These are phyloP conservation scores for Onychomys torridus DNA, from an alignment of 2,797 vertebrate species.

Conservation along the genomic window DNA sequence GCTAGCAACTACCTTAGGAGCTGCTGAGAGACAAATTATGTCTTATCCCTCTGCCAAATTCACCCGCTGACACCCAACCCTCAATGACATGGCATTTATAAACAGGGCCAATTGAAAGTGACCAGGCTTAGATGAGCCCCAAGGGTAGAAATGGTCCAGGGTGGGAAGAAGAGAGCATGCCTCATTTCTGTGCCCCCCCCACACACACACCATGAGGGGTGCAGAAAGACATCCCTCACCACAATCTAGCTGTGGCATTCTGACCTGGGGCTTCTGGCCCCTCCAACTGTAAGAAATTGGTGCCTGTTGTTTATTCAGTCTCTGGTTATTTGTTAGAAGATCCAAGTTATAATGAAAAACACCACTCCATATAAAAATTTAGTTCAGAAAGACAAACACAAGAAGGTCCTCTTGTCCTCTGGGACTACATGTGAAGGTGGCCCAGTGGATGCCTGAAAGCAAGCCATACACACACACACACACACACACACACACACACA, in stretches of 20 bases:
- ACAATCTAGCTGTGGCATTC: neutral
- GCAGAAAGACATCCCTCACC: neutral
- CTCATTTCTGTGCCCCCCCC: neutral
- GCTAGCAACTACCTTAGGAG: neutral
- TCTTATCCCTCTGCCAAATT: fast-evolving
- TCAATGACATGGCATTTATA: neutral
- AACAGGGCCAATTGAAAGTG: neutral
- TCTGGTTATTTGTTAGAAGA: neutral
- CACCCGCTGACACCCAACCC: neutral
- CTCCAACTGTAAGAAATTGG: neutral
- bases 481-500: neutral
- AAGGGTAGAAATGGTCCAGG: neutral
- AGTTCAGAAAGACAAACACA: neutral
- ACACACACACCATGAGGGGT: fast-evolving
- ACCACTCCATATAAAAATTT: neutral
- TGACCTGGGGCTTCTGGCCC: neutral
- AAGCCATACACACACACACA: neutral
- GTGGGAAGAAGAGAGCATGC: neutral
- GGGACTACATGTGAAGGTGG: neutral
- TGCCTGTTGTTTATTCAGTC: neutral
- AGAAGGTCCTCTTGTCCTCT: neutral
- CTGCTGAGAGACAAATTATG: neutral
- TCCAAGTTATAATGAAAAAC: neutral
- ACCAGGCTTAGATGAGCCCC: neutral
- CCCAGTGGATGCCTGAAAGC: neutral